Evolutionary conservation across 2,113 vertebrate species (phyloP).

Genomic region (Cyprinus carpio): DNA sequence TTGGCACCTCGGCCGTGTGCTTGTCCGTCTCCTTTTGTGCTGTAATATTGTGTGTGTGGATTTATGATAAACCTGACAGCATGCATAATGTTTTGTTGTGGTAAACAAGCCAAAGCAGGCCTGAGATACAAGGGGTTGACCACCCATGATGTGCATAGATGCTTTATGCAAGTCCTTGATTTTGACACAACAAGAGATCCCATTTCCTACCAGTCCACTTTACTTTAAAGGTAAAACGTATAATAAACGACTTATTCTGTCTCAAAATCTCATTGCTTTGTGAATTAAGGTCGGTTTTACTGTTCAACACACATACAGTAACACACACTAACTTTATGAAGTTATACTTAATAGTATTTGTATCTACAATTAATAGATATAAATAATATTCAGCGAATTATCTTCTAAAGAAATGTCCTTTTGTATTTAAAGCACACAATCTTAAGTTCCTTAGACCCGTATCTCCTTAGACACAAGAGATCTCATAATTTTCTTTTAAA

Average conservation of each 20-base stretch:
- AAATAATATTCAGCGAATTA: not conserved
- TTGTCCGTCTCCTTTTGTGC: conserved; percentile 53
- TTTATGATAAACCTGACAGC: not conserved
- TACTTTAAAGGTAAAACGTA: not conserved
- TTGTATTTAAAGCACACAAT: not conserved
- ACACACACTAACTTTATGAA: not conserved
- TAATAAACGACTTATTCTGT: not conserved
- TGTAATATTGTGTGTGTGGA: conserved; percentile 43
- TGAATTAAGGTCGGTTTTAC: not conserved
- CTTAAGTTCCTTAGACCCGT: not conserved
- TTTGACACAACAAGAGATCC: conserved; percentile 56
- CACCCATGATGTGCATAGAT: conserved; percentile 39
- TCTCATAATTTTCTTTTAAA: not conserved
- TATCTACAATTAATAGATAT: not conserved
- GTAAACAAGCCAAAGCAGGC: not conserved
- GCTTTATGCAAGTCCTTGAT: conserved; percentile 51
- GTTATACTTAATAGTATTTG: not conserved
- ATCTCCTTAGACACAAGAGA: too few relatives aligned
- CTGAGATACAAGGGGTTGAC: conserved; percentile 9
- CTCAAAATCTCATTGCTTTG: not conserved
- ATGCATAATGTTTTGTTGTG: not conserved
- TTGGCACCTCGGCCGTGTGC: conserved; percentile 25
- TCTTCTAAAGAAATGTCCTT: not conserved
- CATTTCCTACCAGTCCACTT: conserved; percentile 44
- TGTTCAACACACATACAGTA: not conserved